Evolutionary conservation across 2,797 vertebrate genomes (phyloP).

Genomic region (Spinibarbus caldwelli): DNA sequence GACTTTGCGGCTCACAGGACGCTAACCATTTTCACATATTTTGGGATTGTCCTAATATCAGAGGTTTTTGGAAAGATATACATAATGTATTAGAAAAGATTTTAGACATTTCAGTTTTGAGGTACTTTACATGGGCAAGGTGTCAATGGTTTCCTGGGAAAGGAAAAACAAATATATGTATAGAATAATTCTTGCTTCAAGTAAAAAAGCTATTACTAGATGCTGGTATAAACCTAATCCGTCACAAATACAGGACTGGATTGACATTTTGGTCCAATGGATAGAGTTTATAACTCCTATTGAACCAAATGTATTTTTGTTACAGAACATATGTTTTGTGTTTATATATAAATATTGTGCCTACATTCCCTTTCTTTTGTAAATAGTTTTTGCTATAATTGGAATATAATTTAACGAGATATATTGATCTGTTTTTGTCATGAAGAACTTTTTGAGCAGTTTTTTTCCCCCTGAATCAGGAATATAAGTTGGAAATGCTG

Average conservation of each 20-base stretch:
- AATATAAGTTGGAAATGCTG: too few relatives aligned
- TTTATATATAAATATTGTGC: not conserved
- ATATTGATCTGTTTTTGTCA: not conserved
- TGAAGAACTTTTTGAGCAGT: too few relatives aligned
- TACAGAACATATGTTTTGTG: not conserved
- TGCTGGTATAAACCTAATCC: not conserved
- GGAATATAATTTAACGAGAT: not conserved
- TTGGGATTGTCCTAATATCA: not conserved
- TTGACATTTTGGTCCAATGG: not conserved
- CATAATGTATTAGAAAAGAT: not conserved
- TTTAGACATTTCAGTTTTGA: not conserved
- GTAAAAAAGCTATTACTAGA: too few relatives aligned
- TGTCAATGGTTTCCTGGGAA: not conserved
- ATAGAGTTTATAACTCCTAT: not conserved
- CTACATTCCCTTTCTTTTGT: not conserved
- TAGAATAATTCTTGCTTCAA: too few relatives aligned
- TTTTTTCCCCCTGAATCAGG: too few relatives aligned
- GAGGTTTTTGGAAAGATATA: slow-evolving; percentile 1
- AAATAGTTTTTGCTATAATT: not conserved
- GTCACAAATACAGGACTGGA: not conserved
- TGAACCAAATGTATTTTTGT: not conserved
- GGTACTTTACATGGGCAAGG: not conserved
- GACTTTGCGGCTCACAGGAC: not conserved
- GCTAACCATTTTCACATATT: slow-evolving; percentile 6
- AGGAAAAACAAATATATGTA: too few relatives aligned